Conservation (phyloP, 2,113 vertebrate species). For the Cyprinus carpio region DNA sequence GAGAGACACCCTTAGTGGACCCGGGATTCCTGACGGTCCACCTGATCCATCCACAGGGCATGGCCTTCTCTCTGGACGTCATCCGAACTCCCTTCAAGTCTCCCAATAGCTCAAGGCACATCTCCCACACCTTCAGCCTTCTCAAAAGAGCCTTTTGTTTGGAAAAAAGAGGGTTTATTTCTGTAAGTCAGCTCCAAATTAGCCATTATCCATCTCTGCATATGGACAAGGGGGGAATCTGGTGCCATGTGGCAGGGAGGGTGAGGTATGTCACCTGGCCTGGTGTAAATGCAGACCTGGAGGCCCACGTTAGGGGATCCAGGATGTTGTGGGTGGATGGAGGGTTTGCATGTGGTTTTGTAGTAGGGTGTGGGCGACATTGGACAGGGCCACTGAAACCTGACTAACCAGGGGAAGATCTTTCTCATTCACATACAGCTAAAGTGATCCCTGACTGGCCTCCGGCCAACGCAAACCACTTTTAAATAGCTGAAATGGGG, state of each 20-base stretch:
- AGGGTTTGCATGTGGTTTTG: constrained; percentile 36
- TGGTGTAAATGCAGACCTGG: constrained; percentile 12
- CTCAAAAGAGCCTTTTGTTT: constrained; percentile 52
- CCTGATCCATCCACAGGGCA: constrained; percentile 26
- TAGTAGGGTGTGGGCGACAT: constrained; percentile 40
- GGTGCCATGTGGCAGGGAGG: constrained; percentile 18
- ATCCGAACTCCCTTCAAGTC: background rate
- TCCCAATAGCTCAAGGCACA: constrained; percentile 5
- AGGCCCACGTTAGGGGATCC: constrained; percentile 5
- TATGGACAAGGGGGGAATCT: constrained; percentile 25
- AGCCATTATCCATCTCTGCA: constrained; percentile 38
- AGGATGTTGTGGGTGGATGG: constrained; percentile 49
- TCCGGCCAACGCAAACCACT: constrained; percentile 44
- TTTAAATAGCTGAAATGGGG: constrained; percentile 35
- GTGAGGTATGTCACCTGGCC: constrained; percentile 7
- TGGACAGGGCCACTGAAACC: constrained; percentile 18
- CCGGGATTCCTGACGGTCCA: background rate
- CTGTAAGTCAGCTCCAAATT: constrained; percentile 44
- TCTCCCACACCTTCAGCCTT: constrained; percentile 14
- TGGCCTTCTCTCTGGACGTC: constrained; percentile 20
- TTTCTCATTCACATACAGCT: constrained; percentile 42
- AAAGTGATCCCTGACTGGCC: constrained; percentile 49
- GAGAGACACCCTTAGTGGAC: constrained; percentile 34
- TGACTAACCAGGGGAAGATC: constrained; percentile 24
- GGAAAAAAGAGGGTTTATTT: constrained; percentile 48